A percentile compares a stretch with the other conserved stretches of the same genome.
Conservation (phyloP, 2,113 vertebrate species). For the Sarotherodon lohbergeri region DNA sequence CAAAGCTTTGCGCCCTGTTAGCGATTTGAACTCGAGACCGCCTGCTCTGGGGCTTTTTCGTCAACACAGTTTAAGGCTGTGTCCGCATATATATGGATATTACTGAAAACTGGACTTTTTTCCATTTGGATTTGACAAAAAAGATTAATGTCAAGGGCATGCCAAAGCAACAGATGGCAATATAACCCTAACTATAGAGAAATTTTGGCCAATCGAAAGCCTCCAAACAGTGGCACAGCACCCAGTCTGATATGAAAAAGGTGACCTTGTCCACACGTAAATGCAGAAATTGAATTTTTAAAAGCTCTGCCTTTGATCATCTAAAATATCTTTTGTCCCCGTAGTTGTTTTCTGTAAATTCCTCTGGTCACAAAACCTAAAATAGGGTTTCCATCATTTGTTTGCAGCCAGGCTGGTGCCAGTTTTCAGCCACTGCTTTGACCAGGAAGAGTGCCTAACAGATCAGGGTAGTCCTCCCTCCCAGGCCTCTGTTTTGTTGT, state of each 20-base stretch:
- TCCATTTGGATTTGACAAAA: neutral
- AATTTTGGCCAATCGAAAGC: neutral
- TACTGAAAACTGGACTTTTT: neutral
- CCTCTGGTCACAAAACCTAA: neutral
- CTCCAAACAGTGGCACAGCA: neutral
- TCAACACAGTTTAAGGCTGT: neutral
- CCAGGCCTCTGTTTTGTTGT: slow-evolving; percentile 8
- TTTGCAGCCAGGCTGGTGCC: slow-evolving; percentile 18
- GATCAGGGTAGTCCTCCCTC: slow-evolving; percentile 47
- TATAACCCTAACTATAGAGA: neutral
- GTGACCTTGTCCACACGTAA: neutral
- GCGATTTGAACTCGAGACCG: accelerated
- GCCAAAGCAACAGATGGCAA: neutral
- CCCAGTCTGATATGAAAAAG: neutral
- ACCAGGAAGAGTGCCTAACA: slow-evolving; percentile 56
- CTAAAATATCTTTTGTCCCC: neutral
- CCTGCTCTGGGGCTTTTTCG: neutral
- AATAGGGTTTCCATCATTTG: neutral
- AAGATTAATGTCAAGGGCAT: neutral
- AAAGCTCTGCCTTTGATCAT: neutral
- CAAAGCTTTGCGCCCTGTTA: neutral
- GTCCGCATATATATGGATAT: neutral
- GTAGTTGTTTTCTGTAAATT: slow-evolving; percentile 49
- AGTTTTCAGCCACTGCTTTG: slow-evolving; percentile 42
- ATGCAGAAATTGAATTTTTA: neutral